Percentiles rank a stretch among this genome's conserved stretches.
Conservation (phyloP, 1,140 invertebrate species). For the Diachasmimorpha longicaudata region DNA sequence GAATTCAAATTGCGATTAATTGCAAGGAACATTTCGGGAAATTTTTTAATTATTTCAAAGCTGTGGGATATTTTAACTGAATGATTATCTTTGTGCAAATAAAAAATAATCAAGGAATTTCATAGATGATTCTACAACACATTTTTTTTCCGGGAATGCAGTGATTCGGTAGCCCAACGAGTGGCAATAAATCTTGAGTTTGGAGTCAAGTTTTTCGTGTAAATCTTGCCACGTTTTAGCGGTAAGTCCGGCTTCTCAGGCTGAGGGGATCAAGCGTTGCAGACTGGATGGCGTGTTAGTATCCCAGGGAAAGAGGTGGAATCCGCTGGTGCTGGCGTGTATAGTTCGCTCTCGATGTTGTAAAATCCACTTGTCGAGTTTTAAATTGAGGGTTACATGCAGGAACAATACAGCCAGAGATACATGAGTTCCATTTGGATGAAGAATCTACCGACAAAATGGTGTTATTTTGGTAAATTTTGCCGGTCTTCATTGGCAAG, state of each 20-base stretch:
- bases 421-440: no score
- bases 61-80: no score
- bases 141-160: neutral
- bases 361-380: constrained; percentile 29
- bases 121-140: no score
- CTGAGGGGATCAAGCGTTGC: constrained; percentile 52
- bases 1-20: no score
- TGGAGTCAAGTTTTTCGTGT: constrained; percentile 58
- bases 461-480: no score
- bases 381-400: constrained; percentile 10
- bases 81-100: no score
- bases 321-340: neutral
- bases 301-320: neutral
- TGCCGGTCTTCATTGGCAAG: no score
- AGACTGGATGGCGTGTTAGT: constrained; percentile 19
- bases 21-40: no score
- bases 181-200: constrained; percentile 57
- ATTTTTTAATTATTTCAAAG: no score
- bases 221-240: constrained; percentile 64
- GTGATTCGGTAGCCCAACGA: constrained; percentile 17
- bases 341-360: constrained; percentile 1
- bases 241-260: constrained; percentile 60
- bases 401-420: neutral
- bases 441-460: no score
- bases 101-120: no score